Percentiles rank a stretch among this genome's conserved stretches.
phyloP scores from a whole-genome alignment of 2,797 vertebrate genomes.

The Betta splendens region DNA sequence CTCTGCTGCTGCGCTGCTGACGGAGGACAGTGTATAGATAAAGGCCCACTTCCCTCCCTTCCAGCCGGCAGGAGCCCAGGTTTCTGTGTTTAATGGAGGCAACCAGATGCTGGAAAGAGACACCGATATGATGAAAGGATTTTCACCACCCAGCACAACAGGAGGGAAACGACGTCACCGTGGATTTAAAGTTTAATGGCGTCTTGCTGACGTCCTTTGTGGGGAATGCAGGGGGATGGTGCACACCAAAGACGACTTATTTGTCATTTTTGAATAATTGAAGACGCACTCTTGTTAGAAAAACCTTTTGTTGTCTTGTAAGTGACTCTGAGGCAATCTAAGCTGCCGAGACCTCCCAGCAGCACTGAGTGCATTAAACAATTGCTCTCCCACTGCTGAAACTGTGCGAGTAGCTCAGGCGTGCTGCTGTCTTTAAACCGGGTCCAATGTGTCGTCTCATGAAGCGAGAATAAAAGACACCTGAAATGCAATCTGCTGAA shows the following conservation, averaged over 20 bases:
- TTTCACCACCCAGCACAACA: conserved; percentile 13
- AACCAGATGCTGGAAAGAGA: conserved; percentile 41
- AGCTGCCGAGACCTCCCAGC: conserved; percentile 43
- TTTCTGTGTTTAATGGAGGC: conserved; percentile 43
- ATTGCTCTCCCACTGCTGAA: conserved; percentile 37
- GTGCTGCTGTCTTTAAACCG: conserved; percentile 55
- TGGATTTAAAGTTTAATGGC: conserved; percentile 56
- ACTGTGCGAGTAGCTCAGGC: conserved; percentile 41
- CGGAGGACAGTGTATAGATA: conserved; percentile 10
- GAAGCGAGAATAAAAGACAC: conserved; percentile 9
- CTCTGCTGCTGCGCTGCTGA: conserved; percentile 20
- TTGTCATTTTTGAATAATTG: conserved; percentile 72
- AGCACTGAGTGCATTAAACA: conserved; percentile 46
- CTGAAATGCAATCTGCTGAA: conserved; percentile 20
- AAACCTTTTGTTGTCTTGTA: conserved; percentile 68
- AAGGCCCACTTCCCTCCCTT: conserved; percentile 6
- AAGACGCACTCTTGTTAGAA: conserved; percentile 57
- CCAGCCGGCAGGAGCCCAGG: conserved; percentile 29
- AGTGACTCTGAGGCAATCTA: conserved; percentile 51
- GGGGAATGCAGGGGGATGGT: conserved; percentile 17
- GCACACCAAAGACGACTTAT: conserved; percentile 47
- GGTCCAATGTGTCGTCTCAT: conserved; percentile 14
- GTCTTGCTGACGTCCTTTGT: conserved; percentile 40
- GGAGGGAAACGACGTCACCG: conserved; percentile 12
- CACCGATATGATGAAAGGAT: conserved; percentile 54